These are phyloP conservation scores for Microdon myrmicae DNA, from an alignment of 2,888 invertebrate species.

Conservation along the genomic window DNA sequence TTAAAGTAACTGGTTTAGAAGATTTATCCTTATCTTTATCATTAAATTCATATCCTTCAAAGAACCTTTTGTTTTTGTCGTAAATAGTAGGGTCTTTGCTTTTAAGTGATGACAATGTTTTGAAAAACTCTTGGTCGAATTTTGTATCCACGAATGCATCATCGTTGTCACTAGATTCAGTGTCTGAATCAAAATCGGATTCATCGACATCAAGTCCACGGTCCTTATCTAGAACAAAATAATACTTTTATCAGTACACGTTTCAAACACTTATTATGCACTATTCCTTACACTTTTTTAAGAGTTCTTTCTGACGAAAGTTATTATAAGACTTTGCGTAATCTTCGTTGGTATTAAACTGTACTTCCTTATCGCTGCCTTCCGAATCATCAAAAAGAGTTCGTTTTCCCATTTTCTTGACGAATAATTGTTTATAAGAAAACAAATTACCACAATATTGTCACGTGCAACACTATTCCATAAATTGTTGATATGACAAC, in stretches of 20 bases:
- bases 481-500: constrained; percentile 2
- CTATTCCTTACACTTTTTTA: constrained; percentile 77
- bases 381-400: constrained; percentile 70
- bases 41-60: constrained; percentile 66
- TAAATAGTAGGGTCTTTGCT: constrained; percentile 91
- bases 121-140: constrained; percentile 85
- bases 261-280: background rate
- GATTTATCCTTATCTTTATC: constrained; percentile 59
- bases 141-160: constrained; percentile 59
- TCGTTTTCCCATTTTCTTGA: constrained; percentile 59
- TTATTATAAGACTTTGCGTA: constrained; percentile 87
- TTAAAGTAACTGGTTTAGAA: constrained; percentile 73
- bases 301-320: constrained; percentile 87
- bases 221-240: constrained; percentile 59
- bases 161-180: constrained; percentile 61
- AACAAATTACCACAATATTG: background rate
- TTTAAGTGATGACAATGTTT: constrained; percentile 85
- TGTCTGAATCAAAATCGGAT: constrained; percentile 60
- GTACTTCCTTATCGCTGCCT: constrained; percentile 67
- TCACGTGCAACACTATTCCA: too few species aligned
- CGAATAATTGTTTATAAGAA: background rate
- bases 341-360: constrained; percentile 77
- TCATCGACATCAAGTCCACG: constrained; percentile 59
- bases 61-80: constrained; percentile 78
- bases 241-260: background rate